phyloP scores from a whole-genome alignment of 2,113 vertebrate species.

The Lagopus muta region DNA sequence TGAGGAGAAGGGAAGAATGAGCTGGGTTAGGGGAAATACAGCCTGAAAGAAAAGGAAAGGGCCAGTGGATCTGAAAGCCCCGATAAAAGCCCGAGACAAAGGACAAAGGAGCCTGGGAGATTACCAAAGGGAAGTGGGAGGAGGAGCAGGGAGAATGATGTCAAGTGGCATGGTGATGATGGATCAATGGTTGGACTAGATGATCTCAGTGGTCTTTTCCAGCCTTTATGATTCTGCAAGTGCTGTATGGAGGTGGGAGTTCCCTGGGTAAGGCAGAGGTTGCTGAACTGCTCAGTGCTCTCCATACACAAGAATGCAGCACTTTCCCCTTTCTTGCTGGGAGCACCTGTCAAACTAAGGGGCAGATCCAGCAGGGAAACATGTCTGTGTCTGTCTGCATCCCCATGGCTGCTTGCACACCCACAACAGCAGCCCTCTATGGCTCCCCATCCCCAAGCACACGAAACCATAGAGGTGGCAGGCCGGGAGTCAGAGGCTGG shows the following conservation, averaged over 20 bases:
- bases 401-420: not conserved
- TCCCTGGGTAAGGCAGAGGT: constrained; percentile 28
- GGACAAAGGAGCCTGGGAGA: not conserved
- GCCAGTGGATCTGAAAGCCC: constrained; percentile 42
- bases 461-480: constrained; percentile 11
- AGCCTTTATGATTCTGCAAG: too few relatives aligned
- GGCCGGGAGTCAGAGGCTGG: constrained; percentile 39
- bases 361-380: not conserved
- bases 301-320: not conserved
- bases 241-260: constrained; percentile 25
- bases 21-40: constrained; percentile 40
- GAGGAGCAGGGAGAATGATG: constrained; percentile 48
- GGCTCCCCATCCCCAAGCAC: constrained; percentile 9
- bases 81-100: constrained; percentile 53
- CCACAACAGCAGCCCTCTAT: not conserved
- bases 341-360: not conserved
- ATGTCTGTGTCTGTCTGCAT: not conserved
- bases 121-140: constrained; percentile 33
- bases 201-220: too few relatives aligned
- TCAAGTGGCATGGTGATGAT: not conserved
- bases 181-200: too few relatives aligned
- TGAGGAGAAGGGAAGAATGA: constrained; percentile 27
- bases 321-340: not conserved
- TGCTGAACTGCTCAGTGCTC: not conserved
- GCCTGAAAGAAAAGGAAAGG: constrained; percentile 51